A percentile compares a stretch with the other conserved stretches of the same genome.
Conservation (phyloP, 2,888 invertebrate genomes). For the Apodemia mormo region DNA sequence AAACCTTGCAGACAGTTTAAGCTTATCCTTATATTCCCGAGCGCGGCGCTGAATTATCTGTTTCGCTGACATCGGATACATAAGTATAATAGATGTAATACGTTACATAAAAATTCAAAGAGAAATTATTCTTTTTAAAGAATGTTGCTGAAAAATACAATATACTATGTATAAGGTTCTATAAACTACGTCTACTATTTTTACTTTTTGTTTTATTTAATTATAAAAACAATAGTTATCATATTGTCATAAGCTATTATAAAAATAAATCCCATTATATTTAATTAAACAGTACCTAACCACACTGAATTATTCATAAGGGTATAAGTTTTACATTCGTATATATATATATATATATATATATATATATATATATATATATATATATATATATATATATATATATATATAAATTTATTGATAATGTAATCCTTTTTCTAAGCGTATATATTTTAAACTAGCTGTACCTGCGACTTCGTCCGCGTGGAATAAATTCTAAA, state of each 20-base stretch:
- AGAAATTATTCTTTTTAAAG: not conserved
- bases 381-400: too few species aligned
- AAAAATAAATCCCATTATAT: too few species aligned
- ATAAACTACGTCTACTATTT: not conserved
- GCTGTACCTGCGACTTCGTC: too few species aligned
- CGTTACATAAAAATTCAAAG: not conserved
- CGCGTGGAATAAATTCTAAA: too few species aligned
- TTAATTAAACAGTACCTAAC: too few species aligned
- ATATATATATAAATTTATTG: too few species aligned
- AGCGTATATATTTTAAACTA: too few species aligned
- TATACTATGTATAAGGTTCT: not conserved
- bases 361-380: too few species aligned
- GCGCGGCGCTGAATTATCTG: slow-evolving; percentile 1
- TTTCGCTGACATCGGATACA: slow-evolving; percentile 13
- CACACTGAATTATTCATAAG: too few species aligned
- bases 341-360: too few species aligned
- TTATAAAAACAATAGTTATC: not conserved
- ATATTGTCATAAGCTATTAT: not conserved
- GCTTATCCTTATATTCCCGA: not conserved
- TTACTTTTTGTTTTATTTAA: not conserved
- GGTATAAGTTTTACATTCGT: too few species aligned
- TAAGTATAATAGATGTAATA: slow-evolving; percentile 6
- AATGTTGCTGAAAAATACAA: not conserved
- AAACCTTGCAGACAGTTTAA: slow-evolving; percentile 6
- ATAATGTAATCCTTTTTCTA: too few species aligned